phyloP scores from a whole-genome alignment of 2,113 vertebrate genomes.

The Rhipidura dahli region DNA sequence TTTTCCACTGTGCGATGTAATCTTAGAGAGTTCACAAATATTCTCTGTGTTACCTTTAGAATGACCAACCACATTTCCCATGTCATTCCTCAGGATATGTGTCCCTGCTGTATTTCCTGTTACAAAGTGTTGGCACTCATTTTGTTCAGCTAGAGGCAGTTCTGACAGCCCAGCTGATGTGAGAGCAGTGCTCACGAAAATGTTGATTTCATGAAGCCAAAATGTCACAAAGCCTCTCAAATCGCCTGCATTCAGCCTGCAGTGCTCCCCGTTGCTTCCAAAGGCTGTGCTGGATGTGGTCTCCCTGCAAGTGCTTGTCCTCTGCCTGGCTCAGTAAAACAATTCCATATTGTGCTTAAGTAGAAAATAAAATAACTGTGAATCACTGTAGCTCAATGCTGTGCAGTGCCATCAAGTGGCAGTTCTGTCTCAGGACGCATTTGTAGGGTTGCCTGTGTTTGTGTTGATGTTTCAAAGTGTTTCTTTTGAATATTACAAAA shows the following conservation, averaged over 20 bases:
- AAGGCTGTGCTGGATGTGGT: background rate
- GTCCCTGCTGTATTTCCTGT: background rate
- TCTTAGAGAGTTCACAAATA: background rate
- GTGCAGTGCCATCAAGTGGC: slow-evolving; percentile 52
- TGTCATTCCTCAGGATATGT: background rate
- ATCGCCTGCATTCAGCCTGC: background rate
- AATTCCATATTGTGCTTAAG: background rate
- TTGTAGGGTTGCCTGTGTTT: background rate
- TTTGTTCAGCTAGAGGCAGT: background rate
- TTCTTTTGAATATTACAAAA: background rate
- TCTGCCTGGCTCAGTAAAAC: background rate
- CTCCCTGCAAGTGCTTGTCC: fast-evolving
- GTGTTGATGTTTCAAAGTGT: background rate
- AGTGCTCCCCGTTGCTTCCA: background rate
- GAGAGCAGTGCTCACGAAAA: background rate
- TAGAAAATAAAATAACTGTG: background rate
- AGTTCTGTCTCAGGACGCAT: background rate
- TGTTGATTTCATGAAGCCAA: background rate
- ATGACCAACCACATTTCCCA: background rate
- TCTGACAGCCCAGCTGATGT: background rate
- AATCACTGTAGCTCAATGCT: background rate
- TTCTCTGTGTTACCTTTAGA: background rate
- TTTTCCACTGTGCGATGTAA: background rate
- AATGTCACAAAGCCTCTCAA: background rate
- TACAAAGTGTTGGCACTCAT: background rate